Conservation (phyloP, 2,113 vertebrate species). For the Ahaetulla prasina region DNA sequence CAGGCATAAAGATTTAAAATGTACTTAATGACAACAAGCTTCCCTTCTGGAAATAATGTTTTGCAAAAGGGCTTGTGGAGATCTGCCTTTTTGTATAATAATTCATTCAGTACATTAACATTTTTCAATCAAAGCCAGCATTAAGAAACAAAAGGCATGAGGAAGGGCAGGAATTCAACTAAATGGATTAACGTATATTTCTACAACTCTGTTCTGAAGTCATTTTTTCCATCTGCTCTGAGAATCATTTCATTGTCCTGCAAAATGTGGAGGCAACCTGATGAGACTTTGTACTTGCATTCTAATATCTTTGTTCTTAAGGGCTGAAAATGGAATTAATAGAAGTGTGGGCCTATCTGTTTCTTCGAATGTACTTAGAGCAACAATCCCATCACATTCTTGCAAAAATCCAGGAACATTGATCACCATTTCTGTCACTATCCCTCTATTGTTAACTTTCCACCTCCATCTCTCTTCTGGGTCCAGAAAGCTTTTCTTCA, state of each 20-base stretch:
- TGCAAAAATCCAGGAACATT: background rate
- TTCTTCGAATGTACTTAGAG: background rate
- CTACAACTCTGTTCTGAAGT: constrained; percentile 29
- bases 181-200: constrained; percentile 16
- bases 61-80: constrained; percentile 5
- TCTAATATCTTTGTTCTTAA: background rate
- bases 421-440: background rate
- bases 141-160: constrained; percentile 28
- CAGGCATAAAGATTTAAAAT: constrained; percentile 38
- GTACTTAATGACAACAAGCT: constrained; percentile 24
- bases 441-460: background rate
- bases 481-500: background rate
- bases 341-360: background rate
- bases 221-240: constrained; percentile 23
- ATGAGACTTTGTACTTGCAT: background rate
- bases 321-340: background rate
- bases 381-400: background rate
- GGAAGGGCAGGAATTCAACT: constrained; percentile 17
- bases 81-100: constrained; percentile 21
- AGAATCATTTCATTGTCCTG: background rate
- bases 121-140: constrained; percentile 34
- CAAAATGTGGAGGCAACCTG: constrained; percentile 7
- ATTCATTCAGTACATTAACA: constrained; percentile 22
- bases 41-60: constrained; percentile 40
- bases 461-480: background rate